Percentiles rank a stretch among this genome's conserved stretches.
These are phyloP conservation scores for Parasteatoda tepidariorum DNA, from an alignment of 1,140 invertebrate genomes.

Conservation along the genomic window DNA sequence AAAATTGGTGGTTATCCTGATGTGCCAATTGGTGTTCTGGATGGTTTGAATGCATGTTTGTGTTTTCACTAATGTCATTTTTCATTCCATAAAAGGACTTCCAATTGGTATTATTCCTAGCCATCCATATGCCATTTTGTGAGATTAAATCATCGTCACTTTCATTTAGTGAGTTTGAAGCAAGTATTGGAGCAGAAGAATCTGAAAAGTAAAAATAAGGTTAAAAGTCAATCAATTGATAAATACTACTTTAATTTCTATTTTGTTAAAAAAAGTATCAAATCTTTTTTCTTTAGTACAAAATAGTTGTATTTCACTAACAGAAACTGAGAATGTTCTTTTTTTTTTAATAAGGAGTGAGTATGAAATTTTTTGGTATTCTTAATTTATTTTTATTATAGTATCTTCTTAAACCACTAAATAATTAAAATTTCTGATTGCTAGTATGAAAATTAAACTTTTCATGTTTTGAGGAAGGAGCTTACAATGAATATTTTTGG, in stretches of 20 bases:
- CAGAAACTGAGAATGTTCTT: too few relatives aligned
- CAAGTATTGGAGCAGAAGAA: background rate
- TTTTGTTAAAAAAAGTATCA: background rate
- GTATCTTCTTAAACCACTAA: too few relatives aligned
- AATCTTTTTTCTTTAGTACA: too few relatives aligned
- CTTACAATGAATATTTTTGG: too few relatives aligned
- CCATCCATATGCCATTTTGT: slow-evolving; percentile 6
- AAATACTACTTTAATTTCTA: background rate
- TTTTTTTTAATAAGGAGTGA: too few relatives aligned
- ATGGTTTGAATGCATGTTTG: slow-evolving; percentile 3
- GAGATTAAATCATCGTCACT: background rate
- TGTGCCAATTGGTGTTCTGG: background rate
- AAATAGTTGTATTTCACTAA: too few relatives aligned
- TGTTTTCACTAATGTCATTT: slow-evolving; percentile 14
- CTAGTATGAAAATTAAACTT: too few relatives aligned
- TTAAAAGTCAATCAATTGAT: too few relatives aligned
- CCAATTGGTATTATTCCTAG: slow-evolving; percentile 5
- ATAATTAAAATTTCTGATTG: too few relatives aligned
- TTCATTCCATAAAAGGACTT: slow-evolving; percentile 2
- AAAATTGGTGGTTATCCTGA: background rate
- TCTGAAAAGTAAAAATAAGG: background rate
- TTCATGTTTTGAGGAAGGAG: too few relatives aligned
- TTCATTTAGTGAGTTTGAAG: slow-evolving; percentile 7
- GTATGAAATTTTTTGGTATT: too few relatives aligned
- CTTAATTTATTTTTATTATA: too few relatives aligned